A percentile compares a stretch with the other conserved stretches of the same genome.
phyloP scores from a whole-genome alignment of 2,888 invertebrate genomes.

The Zygothrica quintamaculata region DNA sequence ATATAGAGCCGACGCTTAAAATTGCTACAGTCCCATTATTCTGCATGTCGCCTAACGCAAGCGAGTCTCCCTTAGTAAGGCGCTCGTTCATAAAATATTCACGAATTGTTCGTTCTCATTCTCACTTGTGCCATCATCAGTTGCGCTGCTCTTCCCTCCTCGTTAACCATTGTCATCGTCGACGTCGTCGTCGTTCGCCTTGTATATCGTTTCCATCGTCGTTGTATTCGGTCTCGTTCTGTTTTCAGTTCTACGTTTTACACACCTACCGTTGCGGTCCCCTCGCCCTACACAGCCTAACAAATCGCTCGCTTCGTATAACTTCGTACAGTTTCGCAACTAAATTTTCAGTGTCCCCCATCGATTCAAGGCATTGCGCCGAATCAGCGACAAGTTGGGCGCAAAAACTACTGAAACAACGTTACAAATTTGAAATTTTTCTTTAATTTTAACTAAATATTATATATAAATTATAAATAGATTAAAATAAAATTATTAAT shows the following conservation, averaged over 20 bases:
- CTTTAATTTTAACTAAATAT: not conserved
- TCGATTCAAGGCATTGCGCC: slow-evolving; percentile 78
- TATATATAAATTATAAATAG: fast-evolving
- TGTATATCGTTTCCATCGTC: slow-evolving; percentile 2
- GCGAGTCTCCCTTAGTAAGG: slow-evolving; percentile 53
- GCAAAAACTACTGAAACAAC: slow-evolving; percentile 35
- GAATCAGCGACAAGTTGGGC: slow-evolving; percentile 60
- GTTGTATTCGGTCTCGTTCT: slow-evolving; percentile 16
- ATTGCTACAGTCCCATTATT: slow-evolving; percentile 57
- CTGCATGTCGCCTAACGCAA: slow-evolving; percentile 47
- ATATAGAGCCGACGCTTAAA: slow-evolving; percentile 54
- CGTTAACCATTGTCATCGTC: slow-evolving; percentile 30
- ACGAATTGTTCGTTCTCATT: slow-evolving; percentile 80
- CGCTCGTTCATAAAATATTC: slow-evolving; percentile 79
- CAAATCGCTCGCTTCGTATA: slow-evolving; percentile 22
- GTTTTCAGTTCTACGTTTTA: slow-evolving; percentile 24
- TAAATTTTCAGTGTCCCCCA: slow-evolving; percentile 46
- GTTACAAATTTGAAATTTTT: slow-evolving; percentile 52
- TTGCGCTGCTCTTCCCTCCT: slow-evolving; percentile 45
- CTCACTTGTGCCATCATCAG: slow-evolving; percentile 58
- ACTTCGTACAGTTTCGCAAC: slow-evolving; percentile 43
- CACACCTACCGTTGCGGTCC: slow-evolving; percentile 39
- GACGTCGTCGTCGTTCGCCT: slow-evolving; percentile 16
- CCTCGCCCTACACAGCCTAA: slow-evolving; percentile 34
- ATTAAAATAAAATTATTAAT: not conserved